Conservation (phyloP, 2,113 vertebrate genomes). For the Oreamnos americanus region DNA sequence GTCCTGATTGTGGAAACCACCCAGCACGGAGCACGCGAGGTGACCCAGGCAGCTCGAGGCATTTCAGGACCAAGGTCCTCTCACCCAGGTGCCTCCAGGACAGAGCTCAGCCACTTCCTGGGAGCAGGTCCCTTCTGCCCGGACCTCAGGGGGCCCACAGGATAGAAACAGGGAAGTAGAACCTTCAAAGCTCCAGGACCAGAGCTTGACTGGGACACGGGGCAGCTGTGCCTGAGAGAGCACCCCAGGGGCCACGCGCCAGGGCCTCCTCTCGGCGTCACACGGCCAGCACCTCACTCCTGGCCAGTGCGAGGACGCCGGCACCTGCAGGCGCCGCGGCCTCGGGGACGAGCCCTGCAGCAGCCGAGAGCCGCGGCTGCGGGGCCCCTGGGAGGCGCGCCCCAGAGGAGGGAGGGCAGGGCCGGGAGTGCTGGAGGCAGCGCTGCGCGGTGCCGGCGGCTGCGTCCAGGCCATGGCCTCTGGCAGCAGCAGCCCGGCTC, state of each 20-base stretch:
- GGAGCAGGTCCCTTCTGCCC: not conserved
- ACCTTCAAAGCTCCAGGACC: not conserved
- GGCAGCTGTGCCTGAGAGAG: not conserved
- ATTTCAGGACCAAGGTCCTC: not conserved
- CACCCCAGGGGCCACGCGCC: rapidly evolving
- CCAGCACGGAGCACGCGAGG: rapidly evolving
- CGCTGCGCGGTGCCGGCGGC: not conserved
- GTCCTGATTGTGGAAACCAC: rapidly evolving
- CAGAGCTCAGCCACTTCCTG: not conserved
- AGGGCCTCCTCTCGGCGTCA: not conserved
- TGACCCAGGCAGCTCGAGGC: not conserved
- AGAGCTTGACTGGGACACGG: not conserved
- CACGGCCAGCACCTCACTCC: rapidly evolving
- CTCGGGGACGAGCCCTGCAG: not conserved
- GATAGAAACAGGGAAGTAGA: not conserved
- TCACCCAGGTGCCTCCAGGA: not conserved
- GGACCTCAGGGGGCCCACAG: not conserved
- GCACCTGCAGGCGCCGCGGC: no score
- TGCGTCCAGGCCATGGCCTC: not conserved
- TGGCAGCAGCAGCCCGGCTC: rapidly evolving
- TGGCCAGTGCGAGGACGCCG: rapidly evolving
- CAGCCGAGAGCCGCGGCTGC: not conserved
- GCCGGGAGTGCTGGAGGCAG: not conserved
- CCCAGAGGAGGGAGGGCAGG: not conserved
- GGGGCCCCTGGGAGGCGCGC: not conserved